A percentile compares a stretch with the other conserved stretches of the same genome.
Evolutionary conservation across 2,797 vertebrate genomes (phyloP).

Genomic region (Chelmon rostratus): DNA sequence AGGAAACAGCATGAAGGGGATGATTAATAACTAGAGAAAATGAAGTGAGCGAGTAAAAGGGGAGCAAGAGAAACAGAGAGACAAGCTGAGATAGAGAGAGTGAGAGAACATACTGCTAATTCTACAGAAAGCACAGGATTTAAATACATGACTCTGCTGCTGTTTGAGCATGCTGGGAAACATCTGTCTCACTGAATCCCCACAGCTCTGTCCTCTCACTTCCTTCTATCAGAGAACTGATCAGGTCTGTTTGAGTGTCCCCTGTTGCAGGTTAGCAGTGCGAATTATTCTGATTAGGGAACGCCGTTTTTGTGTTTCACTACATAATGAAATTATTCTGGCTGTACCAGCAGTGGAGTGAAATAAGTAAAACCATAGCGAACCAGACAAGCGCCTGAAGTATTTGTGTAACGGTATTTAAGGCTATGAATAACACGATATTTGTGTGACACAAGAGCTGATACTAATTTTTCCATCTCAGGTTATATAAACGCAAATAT

Average conservation of each 20-base stretch:
- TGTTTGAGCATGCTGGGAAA: constrained; percentile 57
- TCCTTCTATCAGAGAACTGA: background rate
- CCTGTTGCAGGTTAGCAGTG: constrained; percentile 38
- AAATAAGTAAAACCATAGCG: constrained; percentile 11
- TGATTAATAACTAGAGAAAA: constrained; percentile 51
- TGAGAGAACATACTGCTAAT: constrained; percentile 13
- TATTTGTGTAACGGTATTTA: background rate
- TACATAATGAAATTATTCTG: constrained; percentile 13
- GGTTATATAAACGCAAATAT: background rate
- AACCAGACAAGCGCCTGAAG: constrained; percentile 1
- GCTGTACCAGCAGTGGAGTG: constrained; percentile 1
- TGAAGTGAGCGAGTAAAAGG: constrained; percentile 18
- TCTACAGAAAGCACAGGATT: constrained; percentile 23
- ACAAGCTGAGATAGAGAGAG: background rate
- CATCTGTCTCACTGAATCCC: constrained; percentile 55
- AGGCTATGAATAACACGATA: background rate
- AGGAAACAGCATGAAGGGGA: constrained; percentile 50
- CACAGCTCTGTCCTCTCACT: constrained; percentile 13
- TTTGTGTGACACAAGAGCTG: background rate
- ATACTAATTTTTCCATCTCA: background rate
- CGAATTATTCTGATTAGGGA: constrained; percentile 48
- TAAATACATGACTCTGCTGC: constrained; percentile 35
- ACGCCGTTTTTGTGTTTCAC: constrained; percentile 15
- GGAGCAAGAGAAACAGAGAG: constrained; percentile 1
- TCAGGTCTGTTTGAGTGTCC: constrained; percentile 28